Percentiles rank a stretch among this genome's conserved stretches.
These are phyloP conservation scores for Dromaius novaehollandiae DNA, from an alignment of 2,113 vertebrate genomes.

Conservation along the genomic window DNA sequence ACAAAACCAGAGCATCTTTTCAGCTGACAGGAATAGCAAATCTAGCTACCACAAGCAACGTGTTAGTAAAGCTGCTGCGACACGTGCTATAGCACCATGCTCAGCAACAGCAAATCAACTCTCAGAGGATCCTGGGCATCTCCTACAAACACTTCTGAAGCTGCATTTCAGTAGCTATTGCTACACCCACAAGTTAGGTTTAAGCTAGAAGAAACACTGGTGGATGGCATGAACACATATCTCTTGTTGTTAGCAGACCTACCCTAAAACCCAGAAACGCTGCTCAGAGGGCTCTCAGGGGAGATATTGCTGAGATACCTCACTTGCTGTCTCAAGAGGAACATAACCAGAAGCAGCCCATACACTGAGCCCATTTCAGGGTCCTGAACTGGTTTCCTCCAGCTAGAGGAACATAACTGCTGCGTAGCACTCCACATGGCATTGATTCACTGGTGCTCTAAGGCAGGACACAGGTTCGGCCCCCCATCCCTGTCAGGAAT, in stretches of 20 bases:
- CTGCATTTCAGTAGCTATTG: neutral
- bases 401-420: neutral
- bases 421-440: neutral
- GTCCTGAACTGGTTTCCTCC: neutral
- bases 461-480: neutral
- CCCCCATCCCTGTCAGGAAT: neutral
- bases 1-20: neutral
- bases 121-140: neutral
- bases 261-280: neutral
- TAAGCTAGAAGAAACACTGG: neutral
- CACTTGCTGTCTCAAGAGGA: neutral
- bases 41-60: neutral
- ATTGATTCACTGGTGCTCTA: neutral
- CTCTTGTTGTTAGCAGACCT: neutral
- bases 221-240: neutral
- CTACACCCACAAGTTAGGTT: neutral
- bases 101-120: neutral
- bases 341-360: neutral
- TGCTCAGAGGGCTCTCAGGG: neutral
- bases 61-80: accelerated
- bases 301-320: neutral
- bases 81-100: accelerated
- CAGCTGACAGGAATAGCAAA: neutral
- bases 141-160: neutral
- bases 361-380: neutral